Conservation (phyloP, 2,888 invertebrate species). For the Heliconius erato region DNA sequence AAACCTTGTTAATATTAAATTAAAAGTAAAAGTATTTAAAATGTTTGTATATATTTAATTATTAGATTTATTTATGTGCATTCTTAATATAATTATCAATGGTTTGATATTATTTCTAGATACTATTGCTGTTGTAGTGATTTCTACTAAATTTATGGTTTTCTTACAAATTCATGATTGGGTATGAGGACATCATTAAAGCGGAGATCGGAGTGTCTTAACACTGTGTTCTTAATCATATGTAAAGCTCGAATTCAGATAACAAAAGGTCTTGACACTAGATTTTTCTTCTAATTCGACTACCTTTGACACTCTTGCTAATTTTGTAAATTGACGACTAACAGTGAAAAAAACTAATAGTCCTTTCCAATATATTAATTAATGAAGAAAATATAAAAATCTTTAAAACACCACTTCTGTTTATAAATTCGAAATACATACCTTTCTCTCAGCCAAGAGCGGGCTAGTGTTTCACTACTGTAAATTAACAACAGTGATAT, state of each 20-base stretch:
- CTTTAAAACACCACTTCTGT: slow-evolving; percentile 37
- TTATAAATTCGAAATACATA: not conserved
- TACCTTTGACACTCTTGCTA: no score
- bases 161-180: not conserved
- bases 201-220: not conserved
- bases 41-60: not conserved
- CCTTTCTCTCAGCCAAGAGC: slow-evolving; percentile 38
- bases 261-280: not conserved
- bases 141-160: not conserved
- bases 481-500: slow-evolving; percentile 57
- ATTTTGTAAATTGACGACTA: no score
- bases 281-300: not conserved
- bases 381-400: not conserved
- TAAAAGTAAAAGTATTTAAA: slow-evolving; percentile 3
- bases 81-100: no score
- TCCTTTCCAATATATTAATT: not conserved
- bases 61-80: no score
- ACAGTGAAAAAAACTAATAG: no score
- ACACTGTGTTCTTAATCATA: not conserved
- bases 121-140: not conserved
- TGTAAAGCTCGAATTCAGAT: not conserved
- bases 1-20: slow-evolving; percentile 1
- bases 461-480: slow-evolving; percentile 61
- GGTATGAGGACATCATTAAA: not conserved
- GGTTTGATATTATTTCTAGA: not conserved